A percentile compares a stretch with the other conserved stretches of the same genome.
These are phyloP conservation scores for Agrotis segetum DNA, from an alignment of 2,888 invertebrate species.

Conservation along the genomic window DNA sequence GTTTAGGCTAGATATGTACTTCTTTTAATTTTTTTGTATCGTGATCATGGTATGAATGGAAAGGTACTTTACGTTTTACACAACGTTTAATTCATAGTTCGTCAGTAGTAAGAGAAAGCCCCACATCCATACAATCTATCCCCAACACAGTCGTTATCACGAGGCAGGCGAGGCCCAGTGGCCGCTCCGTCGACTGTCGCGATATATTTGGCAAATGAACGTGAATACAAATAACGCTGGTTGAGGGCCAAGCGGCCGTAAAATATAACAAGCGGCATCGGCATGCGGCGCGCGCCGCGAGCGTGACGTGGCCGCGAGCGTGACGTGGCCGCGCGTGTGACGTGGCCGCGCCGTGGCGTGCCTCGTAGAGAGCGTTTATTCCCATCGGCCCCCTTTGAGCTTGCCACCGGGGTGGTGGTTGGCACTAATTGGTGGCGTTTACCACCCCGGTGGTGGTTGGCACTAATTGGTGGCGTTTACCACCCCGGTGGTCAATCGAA, in stretches of 20 bases:
- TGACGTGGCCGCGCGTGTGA: neutral
- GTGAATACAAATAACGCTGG: constrained; percentile 61
- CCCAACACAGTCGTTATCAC: neutral
- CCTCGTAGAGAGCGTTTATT: neutral
- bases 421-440: too few relatives aligned
- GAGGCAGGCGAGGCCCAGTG: neutral
- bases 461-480: too few relatives aligned
- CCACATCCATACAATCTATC: neutral
- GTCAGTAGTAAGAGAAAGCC: neutral
- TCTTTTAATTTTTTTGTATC: too few relatives aligned
- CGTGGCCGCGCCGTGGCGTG: neutral
- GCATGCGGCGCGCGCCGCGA: neutral
- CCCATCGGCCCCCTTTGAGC: too few relatives aligned
- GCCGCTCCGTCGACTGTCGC: constrained; percentile 1
- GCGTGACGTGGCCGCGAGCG: neutral
- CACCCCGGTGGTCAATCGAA: too few relatives aligned
- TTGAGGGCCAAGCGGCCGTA: constrained; percentile 47
- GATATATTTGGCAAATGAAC: constrained; percentile 53
- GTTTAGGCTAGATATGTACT: too few relatives aligned
- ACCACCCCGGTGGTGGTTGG: too few relatives aligned
- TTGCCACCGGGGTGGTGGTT: too few relatives aligned
- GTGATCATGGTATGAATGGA: too few relatives aligned
- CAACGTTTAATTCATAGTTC: too few relatives aligned
- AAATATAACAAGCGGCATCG: constrained; percentile 32
- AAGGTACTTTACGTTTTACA: neutral